Evolutionary conservation across 2,888 invertebrate genomes (phyloP).

Genomic region (Drosophila mimica): DNA sequence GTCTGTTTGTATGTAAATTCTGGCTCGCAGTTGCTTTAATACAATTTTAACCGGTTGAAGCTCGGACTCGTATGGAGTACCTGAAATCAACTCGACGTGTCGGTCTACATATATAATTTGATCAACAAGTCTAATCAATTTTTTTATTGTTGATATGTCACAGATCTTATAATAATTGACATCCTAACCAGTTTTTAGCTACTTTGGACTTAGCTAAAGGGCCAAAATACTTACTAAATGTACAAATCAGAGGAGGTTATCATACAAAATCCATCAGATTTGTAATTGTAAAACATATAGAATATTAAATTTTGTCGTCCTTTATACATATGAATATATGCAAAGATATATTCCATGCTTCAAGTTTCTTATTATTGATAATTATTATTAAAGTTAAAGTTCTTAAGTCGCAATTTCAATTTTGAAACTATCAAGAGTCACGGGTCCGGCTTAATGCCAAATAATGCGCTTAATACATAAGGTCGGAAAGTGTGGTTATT

Average conservation of each 20-base stretch:
- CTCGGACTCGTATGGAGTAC: neutral
- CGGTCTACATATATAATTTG: constrained; percentile 1
- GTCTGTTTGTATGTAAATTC: neutral
- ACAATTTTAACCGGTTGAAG: constrained; percentile 9
- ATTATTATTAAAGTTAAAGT: too few species aligned
- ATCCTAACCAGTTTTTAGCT: constrained; percentile 9
- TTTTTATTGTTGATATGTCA: neutral
- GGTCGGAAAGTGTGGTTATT: too few species aligned
- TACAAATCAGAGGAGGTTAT: neutral
- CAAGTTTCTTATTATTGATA: too few species aligned
- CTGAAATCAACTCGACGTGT: neutral
- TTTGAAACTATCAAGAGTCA: too few species aligned
- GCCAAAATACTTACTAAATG: too few species aligned
- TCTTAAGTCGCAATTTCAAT: too few species aligned
- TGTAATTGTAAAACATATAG: neutral
- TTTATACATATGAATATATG: too few species aligned
- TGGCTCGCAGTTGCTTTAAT: neutral
- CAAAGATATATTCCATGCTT: too few species aligned
- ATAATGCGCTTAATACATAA: too few species aligned
- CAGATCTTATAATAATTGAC: neutral
- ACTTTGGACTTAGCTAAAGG: neutral
- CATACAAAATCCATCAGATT: neutral
- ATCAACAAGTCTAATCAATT: constrained; percentile 1
- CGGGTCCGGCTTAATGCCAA: too few species aligned
- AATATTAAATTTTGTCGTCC: too few species aligned